A percentile compares a stretch with the other conserved stretches of the same genome.
phyloP scores from a whole-genome alignment of 2,888 invertebrate species.

The Tipula vernalis region DNA sequence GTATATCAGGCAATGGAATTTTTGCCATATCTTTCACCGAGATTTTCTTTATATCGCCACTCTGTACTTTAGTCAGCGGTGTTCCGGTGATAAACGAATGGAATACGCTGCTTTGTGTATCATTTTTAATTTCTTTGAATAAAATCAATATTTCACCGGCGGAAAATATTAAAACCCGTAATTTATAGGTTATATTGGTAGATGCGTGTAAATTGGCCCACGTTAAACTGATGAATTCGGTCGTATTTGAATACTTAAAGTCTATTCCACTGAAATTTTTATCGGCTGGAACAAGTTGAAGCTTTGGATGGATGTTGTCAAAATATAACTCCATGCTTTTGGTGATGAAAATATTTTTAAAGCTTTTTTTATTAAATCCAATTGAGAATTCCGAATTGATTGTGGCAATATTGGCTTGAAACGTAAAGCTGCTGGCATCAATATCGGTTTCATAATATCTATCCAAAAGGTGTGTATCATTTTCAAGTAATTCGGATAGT shows the following conservation, averaged over 20 bases:
- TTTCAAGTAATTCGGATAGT: too few relatives aligned
- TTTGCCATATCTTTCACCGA: not conserved
- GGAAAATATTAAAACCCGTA: not conserved
- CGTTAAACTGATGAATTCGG: not conserved
- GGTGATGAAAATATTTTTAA: not conserved
- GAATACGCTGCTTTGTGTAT: not conserved
- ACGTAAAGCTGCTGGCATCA: not conserved
- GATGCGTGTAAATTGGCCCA: not conserved
- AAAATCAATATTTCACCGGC: not conserved
- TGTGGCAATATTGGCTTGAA: not conserved
- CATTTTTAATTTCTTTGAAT: not conserved
- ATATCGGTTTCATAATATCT: not conserved
- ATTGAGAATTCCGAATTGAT: not conserved
- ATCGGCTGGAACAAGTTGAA: not conserved
- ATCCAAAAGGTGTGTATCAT: not conserved
- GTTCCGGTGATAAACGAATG: not conserved
- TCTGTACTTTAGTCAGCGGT: not conserved
- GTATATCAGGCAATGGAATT: not conserved
- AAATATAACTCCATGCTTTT: not conserved
- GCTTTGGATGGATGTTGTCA: not conserved
- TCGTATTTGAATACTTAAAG: not conserved
- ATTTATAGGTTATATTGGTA: not conserved
- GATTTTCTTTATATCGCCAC: not conserved
- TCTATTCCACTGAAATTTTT: not conserved
- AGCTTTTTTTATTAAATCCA: not conserved